Conservation (phyloP, 2,113 vertebrate species). For the Canis aureus region DNA sequence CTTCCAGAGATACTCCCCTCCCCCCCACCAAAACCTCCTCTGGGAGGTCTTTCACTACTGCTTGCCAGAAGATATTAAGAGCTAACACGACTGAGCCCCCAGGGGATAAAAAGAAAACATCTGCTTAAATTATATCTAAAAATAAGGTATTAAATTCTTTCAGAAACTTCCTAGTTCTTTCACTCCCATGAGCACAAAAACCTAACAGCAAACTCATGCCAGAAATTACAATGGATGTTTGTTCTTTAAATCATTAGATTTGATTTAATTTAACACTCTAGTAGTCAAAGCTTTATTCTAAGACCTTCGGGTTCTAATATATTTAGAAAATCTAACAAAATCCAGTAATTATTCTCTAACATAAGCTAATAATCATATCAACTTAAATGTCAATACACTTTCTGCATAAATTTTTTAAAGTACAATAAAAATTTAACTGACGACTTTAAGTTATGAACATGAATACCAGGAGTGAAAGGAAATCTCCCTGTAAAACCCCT, state of each 20-base stretch:
- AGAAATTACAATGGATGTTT: slow-evolving; percentile 53
- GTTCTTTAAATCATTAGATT: slow-evolving; percentile 53
- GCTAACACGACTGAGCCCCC: background rate
- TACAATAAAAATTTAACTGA: background rate
- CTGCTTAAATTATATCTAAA: slow-evolving; percentile 69
- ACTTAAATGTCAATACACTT: slow-evolving; percentile 12
- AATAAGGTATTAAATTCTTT: slow-evolving; percentile 42
- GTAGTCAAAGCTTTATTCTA: slow-evolving; percentile 16
- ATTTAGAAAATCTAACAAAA: slow-evolving; percentile 40
- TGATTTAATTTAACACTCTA: slow-evolving; percentile 35
- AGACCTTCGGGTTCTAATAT: background rate
- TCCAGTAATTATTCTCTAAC: background rate
- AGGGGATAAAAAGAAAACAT: slow-evolving; percentile 53
- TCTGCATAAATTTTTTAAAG: background rate
- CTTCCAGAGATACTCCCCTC: background rate
- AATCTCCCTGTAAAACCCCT: background rate
- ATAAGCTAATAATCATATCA: background rate
- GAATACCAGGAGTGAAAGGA: background rate
- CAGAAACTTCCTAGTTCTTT: slow-evolving; percentile 40
- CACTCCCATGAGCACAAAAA: slow-evolving; percentile 51
- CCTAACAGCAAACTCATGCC: background rate
- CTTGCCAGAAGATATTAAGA: background rate
- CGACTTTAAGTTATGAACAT: slow-evolving; percentile 3
- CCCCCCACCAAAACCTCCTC: background rate
- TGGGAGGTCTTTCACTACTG: background rate